phyloP scores from a whole-genome alignment of 2,888 invertebrate species.

The Rotaria macrura region DNA sequence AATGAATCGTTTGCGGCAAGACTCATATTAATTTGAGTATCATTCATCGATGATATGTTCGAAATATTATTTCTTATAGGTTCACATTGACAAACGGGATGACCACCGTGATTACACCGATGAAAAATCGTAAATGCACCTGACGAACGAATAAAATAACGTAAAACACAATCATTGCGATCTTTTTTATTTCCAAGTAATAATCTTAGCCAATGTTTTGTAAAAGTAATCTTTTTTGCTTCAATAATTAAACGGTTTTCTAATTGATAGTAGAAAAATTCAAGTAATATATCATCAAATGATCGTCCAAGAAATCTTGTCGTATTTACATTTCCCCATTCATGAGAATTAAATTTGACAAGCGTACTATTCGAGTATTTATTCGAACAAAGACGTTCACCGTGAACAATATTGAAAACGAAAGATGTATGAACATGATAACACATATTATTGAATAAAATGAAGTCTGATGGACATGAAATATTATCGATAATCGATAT shows the following conservation, averaged over 20 bases:
- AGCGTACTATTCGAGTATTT: not conserved
- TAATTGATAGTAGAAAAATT: slow-evolving; percentile 11
- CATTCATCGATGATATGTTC: not conserved
- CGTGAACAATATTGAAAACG: not conserved
- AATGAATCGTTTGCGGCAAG: not conserved
- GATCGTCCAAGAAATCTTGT: not conserved
- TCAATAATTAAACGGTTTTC: not conserved
- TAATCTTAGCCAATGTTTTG: slow-evolving; percentile 1
- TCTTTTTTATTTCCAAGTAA: not conserved
- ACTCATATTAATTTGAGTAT: not conserved
- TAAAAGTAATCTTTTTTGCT: not conserved
- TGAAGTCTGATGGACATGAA: not conserved
- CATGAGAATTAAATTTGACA: not conserved
- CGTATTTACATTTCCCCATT: not conserved
- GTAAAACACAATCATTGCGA: slow-evolving; percentile 5
- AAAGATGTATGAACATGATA: not conserved
- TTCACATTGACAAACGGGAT: not conserved
- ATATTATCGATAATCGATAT: not conserved
- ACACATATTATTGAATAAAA: slow-evolving; percentile 12
- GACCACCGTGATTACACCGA: not conserved
- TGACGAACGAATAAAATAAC: slow-evolving; percentile 1
- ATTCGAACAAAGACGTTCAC: not conserved
- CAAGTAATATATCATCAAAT: not conserved
- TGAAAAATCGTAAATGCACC: not conserved
- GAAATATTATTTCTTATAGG: not conserved